These are phyloP conservation scores for Drosophila lacteicornis DNA, from an alignment of 1,140 invertebrate genomes.

Conservation along the genomic window DNA sequence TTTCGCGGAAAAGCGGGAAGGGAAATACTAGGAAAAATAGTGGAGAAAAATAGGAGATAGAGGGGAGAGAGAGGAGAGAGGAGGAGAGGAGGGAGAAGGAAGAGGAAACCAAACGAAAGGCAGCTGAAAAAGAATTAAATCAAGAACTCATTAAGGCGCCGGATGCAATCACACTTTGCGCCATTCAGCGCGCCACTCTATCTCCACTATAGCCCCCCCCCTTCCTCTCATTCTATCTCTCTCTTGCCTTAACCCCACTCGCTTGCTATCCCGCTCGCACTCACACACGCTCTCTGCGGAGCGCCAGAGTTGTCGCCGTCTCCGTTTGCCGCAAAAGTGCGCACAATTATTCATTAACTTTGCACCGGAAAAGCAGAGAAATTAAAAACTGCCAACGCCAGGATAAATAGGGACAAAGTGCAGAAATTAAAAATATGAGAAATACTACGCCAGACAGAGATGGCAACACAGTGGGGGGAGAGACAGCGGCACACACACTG, in stretches of 20 bases:
- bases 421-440: conserved; percentile 84
- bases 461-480: not conserved
- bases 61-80: not conserved
- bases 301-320: conserved; percentile 59
- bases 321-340: conserved; percentile 82
- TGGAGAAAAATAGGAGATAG: conserved; percentile 11
- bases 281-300: conserved; percentile 13
- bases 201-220: conserved; percentile 19
- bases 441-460: conserved; percentile 61
- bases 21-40: conserved; percentile 9
- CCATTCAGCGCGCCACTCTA: conserved; percentile 72
- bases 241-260: not conserved
- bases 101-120: conserved; percentile 71
- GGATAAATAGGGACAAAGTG: conserved; percentile 84
- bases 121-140: conserved; percentile 84
- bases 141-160: conserved; percentile 84
- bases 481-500: conserved; percentile 28
- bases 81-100: not conserved
- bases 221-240: not conserved
- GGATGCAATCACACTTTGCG: conserved; percentile 84
- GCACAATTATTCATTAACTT: conserved; percentile 84
- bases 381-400: conserved; percentile 84
- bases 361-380: conserved; percentile 83
- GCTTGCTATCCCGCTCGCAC: conserved; percentile 14
- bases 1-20: conserved; percentile 22